phyloP scores from a whole-genome alignment of 2,113 vertebrate species.

The Ceuthmochares aereus region DNA sequence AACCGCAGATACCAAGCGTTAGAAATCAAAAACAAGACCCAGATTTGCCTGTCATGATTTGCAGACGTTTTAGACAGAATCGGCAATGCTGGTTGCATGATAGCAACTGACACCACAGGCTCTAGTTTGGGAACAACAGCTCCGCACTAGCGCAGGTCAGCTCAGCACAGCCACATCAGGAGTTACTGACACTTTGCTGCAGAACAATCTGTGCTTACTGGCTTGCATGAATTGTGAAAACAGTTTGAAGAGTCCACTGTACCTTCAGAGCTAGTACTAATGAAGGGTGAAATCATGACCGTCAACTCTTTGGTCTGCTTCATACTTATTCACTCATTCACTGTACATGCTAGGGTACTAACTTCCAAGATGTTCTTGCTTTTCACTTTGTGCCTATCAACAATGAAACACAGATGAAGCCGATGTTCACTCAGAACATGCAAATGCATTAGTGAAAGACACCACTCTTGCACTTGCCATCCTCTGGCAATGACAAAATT shows the following conservation, averaged over 20 bases:
- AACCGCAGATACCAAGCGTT: not conserved
- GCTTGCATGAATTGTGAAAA: not conserved
- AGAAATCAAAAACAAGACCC: not conserved
- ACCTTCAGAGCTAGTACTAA: not conserved
- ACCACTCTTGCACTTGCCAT: not conserved
- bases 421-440: fast-evolving
- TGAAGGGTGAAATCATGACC: not conserved
- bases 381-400: not conserved
- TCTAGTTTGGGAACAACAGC: not conserved
- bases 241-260: fast-evolving
- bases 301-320: not conserved
- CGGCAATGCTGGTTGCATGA: not conserved
- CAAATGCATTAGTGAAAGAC: not conserved
- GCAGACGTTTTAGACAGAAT: not conserved
- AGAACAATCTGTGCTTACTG: not conserved
- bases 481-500: not conserved
- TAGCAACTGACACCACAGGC: not conserved
- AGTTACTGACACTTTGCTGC: not conserved
- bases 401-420: not conserved
- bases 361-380: not conserved
- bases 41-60: not conserved
- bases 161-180: not conserved
- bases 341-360: not conserved
- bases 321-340: not conserved
- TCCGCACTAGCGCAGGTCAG: not conserved